Percentiles rank a stretch among this genome's conserved stretches.
phyloP scores from a whole-genome alignment of 2,113 vertebrate species.

The Callithrix jacchus region DNA sequence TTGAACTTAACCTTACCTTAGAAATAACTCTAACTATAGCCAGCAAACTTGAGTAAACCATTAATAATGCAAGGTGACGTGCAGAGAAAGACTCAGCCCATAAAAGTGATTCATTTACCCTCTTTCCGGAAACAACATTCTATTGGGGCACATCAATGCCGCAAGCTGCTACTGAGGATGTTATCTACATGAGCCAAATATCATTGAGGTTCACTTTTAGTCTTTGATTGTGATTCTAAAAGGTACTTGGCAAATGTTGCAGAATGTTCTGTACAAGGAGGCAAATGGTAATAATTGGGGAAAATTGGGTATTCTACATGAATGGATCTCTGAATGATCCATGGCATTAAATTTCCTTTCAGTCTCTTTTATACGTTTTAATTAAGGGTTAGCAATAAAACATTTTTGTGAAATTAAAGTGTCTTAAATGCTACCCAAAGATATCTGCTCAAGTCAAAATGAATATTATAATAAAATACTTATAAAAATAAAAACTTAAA shows the following conservation, averaged over 20 bases:
- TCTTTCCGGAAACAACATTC: constrained; percentile 59
- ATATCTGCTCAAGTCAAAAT: constrained; percentile 6
- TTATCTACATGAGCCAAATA: constrained; percentile 47
- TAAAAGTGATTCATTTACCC: constrained; percentile 69
- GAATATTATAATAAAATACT: not conserved
- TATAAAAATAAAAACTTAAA: not conserved
- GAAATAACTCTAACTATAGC: constrained; percentile 66
- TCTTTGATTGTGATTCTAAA: constrained; percentile 62
- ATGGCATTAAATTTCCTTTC: constrained; percentile 40
- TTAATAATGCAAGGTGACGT: constrained; percentile 72
- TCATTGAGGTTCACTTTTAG: constrained; percentile 21
- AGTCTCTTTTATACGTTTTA: constrained; percentile 28
- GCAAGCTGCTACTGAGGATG: not conserved
- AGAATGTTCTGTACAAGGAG: constrained; percentile 55
- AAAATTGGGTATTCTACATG: constrained; percentile 37
- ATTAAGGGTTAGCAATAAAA: constrained; percentile 4
- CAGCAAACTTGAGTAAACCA: constrained; percentile 64
- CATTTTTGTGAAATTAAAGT: not conserved
- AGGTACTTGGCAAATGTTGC: constrained; percentile 60
- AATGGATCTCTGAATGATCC: constrained; percentile 36
- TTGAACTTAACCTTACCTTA: constrained; percentile 68
- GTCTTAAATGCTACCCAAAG: constrained; percentile 24
- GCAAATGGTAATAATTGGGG: constrained; percentile 50
- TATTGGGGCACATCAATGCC: constrained; percentile 57
- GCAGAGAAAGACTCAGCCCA: constrained; percentile 58